Percentiles rank a stretch among this genome's conserved stretches.
These are phyloP conservation scores for Drosophila mimetica DNA, from an alignment of 2,888 invertebrate genomes.

Conservation along the genomic window DNA sequence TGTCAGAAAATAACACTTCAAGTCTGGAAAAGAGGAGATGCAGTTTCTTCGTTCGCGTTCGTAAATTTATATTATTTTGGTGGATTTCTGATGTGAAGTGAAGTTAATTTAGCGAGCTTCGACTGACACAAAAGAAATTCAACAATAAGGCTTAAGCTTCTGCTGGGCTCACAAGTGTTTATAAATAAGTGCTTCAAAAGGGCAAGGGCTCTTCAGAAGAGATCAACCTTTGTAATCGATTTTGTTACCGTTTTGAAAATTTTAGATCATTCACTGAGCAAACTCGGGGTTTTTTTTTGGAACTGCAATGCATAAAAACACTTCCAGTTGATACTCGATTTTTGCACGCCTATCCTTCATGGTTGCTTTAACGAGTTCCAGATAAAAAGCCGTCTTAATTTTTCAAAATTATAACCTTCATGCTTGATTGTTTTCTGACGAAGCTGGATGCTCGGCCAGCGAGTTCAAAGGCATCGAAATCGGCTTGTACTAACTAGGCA, in stretches of 20 bases:
- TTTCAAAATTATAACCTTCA: conserved; percentile 38
- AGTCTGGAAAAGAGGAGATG: conserved; percentile 56
- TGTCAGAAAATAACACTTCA: conserved; percentile 75
- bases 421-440: conserved; percentile 21
- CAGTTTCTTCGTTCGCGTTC: conserved; percentile 26
- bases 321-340: conserved; percentile 5
- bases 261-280: conserved; percentile 7
- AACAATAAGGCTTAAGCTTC: conserved; percentile 41
- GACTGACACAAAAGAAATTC: conserved; percentile 65
- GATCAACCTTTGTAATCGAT: conserved; percentile 17
- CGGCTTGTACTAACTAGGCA: conserved; percentile 17
- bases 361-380: conserved; percentile 31
- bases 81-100: conserved; percentile 70
- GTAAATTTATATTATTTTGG: conserved; percentile 51
- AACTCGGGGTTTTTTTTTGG: not conserved
- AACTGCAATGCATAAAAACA: conserved; percentile 1
- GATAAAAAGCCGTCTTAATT: conserved; percentile 34
- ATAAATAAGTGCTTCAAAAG: conserved; percentile 18
- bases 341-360: conserved; percentile 35
- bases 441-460: conserved; percentile 1
- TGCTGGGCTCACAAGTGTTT: conserved; percentile 5
- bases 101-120: conserved; percentile 72
- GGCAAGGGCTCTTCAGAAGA: conserved; percentile 38
- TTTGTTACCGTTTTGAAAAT: conserved; percentile 37
- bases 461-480: conserved; percentile 16